phyloP scores from a whole-genome alignment of 2,797 vertebrate species.

The Myotis pilosus region DNA sequence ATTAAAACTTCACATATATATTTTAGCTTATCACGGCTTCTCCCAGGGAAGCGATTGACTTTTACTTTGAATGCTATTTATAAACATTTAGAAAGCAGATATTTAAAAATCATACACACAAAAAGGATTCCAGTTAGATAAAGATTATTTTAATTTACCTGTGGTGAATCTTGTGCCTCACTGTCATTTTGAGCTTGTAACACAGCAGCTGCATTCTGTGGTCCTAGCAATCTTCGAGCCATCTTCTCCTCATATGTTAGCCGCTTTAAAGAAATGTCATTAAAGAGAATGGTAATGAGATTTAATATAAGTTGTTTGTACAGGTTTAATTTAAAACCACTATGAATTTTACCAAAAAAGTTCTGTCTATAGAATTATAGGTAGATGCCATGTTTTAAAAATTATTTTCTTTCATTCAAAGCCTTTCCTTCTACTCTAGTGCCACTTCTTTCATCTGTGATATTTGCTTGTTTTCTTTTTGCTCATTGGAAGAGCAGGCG shows the following conservation, averaged over 20 bases:
- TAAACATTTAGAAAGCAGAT: slow-evolving; percentile 7
- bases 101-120: slow-evolving; percentile 1
- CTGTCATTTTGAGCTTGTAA: slow-evolving; percentile 88
- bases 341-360: background rate
- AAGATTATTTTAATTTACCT: slow-evolving; percentile 84
- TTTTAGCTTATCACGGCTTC: background rate
- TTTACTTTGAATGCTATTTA: slow-evolving; percentile 14
- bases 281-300: slow-evolving; percentile 43
- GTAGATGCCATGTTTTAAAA: background rate
- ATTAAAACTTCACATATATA: background rate
- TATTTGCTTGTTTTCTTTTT: background rate
- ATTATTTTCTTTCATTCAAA: background rate
- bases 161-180: slow-evolving; percentile 84
- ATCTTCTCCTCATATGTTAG: slow-evolving; percentile 96
- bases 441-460: background rate
- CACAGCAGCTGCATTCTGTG: slow-evolving; percentile 89
- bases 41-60: background rate
- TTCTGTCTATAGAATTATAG: background rate
- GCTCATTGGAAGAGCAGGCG: background rate
- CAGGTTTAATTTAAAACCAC: background rate
- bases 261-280: slow-evolving; percentile 84
- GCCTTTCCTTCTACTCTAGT: background rate
- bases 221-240: slow-evolving; percentile 95
- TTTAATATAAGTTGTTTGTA: slow-evolving; percentile 4
- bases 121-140: background rate